A percentile compares a stretch with the other conserved stretches of the same genome.
Conservation (phyloP, 2,888 invertebrate species). For the Lacanobia wlatinum region DNA sequence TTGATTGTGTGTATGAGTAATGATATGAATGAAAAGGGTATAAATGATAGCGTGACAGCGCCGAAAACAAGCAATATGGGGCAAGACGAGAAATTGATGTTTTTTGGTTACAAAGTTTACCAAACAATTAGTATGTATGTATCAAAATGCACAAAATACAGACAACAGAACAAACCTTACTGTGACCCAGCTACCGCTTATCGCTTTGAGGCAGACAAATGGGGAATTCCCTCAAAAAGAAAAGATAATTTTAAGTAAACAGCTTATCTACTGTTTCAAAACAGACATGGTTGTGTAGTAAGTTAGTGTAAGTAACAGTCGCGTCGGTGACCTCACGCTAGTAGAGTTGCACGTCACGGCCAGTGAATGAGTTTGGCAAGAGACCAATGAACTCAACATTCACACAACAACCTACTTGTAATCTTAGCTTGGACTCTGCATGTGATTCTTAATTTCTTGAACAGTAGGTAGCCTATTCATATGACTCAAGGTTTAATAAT, state of each 20-base stretch:
- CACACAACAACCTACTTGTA: conserved; percentile 4
- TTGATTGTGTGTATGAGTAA: too few relatives aligned
- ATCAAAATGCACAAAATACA: too few relatives aligned
- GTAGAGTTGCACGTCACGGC: conserved; percentile 30
- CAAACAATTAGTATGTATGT: too few relatives aligned
- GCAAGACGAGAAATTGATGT: too few relatives aligned
- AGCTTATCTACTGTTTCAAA: conserved; percentile 11
- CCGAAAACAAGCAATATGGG: too few relatives aligned
- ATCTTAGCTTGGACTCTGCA: not conserved
- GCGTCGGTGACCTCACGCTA: conserved; percentile 8
- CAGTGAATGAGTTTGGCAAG: conserved; percentile 40
- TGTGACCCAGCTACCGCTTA: not conserved
- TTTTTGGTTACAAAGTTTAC: too few relatives aligned
- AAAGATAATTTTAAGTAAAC: not conserved
- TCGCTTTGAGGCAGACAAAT: not conserved
- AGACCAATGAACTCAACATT: conserved; percentile 46
- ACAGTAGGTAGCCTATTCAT: not conserved
- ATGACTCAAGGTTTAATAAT: not conserved
- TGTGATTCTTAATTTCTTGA: not conserved
- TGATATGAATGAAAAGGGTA: too few relatives aligned
- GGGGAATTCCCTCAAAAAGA: not conserved
- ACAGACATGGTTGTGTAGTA: not conserved
- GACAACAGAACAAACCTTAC: not conserved
- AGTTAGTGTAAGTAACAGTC: not conserved
- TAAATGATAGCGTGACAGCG: too few relatives aligned